phyloP scores from a whole-genome alignment of 2,797 vertebrate species.

The Parambassis ranga region DNA sequence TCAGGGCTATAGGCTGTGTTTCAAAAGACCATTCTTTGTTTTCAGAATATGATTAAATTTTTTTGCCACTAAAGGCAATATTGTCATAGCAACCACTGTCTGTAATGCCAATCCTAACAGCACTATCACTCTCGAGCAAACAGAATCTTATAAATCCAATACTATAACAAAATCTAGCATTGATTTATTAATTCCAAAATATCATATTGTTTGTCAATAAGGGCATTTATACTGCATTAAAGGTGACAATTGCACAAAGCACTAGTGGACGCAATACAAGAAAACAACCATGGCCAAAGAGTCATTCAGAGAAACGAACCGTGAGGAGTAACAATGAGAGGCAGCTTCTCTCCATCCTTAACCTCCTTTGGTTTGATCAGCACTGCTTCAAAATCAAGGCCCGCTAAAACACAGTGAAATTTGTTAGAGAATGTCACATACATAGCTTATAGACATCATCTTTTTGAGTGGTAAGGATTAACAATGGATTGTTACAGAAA shows the following conservation, averaged over 20 bases:
- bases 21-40: not conserved
- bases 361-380: slow-evolving; percentile 85
- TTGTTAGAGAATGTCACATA: not conserved
- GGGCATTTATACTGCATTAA: too few relatives aligned
- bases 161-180: slow-evolving; percentile 3
- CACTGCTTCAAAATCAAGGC: slow-evolving; percentile 90
- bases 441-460: too few relatives aligned
- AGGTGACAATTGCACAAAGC: too few relatives aligned
- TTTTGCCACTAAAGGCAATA: not conserved
- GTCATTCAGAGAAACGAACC: slow-evolving; percentile 77
- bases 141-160: slow-evolving; percentile 16
- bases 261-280: too few relatives aligned
- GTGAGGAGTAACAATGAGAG: slow-evolving; percentile 91
- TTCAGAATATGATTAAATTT: slow-evolving; percentile 8
- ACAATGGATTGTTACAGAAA: too few relatives aligned
- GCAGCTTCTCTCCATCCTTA: slow-evolving; percentile 79
- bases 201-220: not conserved
- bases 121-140: slow-evolving; percentile 1
- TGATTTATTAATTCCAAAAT: slow-evolving; percentile 22
- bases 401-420: slow-evolving; percentile 74
- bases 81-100: slow-evolving; percentile 35
- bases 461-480: too few relatives aligned
- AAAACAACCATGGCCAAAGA: not conserved
- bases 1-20: not conserved
- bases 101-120: slow-evolving; percentile 17